Conservation (phyloP, 1,140 invertebrate genomes). For the Drosophila kanapiae region DNA sequence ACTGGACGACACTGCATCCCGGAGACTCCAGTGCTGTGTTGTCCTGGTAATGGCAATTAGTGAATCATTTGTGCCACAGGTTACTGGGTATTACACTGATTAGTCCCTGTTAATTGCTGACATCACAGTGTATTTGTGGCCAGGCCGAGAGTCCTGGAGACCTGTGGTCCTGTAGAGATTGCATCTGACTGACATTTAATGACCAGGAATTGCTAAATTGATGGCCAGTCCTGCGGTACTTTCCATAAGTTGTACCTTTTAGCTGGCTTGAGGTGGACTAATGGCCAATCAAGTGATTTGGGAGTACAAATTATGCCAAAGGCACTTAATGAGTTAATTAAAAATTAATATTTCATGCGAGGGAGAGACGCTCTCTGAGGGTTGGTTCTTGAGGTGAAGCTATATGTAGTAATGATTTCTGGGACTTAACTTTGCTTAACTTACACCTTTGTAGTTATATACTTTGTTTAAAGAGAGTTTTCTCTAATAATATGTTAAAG, state of each 20-base stretch:
- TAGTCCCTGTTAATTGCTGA: constrained; percentile 69
- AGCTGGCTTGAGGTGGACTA: not conserved
- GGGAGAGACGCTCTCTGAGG: no score
- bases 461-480: no score
- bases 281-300: constrained; percentile 6
- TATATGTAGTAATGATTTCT: not conserved
- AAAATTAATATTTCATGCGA: not conserved
- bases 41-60: constrained; percentile 57
- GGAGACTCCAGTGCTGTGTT: constrained; percentile 3
- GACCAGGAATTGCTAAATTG: constrained; percentile 20
- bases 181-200: constrained; percentile 33
- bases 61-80: constrained; percentile 64
- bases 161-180: not conserved
- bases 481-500: no score
- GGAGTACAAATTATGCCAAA: not conserved
- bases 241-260: constrained; percentile 6
- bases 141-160: not conserved
- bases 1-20: constrained; percentile 5
- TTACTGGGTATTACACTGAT: constrained; percentile 63
- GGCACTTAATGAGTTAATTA: not conserved
- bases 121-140: constrained; percentile 23
- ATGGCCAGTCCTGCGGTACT: constrained; percentile 10
- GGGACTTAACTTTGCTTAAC: no score
- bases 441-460: no score
- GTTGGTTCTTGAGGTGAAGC: not conserved